Percentiles rank a stretch among this genome's conserved stretches.
These are phyloP conservation scores for Perodicticus potto DNA, from an alignment of 2,797 vertebrate genomes.

Conservation along the genomic window DNA sequence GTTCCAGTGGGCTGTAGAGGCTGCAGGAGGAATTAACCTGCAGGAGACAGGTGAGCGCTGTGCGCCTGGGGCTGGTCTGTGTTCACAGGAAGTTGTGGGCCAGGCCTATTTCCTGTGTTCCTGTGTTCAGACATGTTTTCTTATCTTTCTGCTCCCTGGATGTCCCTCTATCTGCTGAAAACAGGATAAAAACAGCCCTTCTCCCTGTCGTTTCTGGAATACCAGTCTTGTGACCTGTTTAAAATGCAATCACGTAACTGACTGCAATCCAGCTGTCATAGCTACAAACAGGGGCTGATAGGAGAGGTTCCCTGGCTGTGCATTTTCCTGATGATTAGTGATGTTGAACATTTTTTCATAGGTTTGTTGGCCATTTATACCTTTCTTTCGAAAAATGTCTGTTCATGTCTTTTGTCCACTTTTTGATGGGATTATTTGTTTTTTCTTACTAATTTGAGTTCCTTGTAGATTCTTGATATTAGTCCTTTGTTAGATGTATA, in stretches of 20 bases:
- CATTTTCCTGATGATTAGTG: no score
- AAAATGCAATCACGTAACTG: conserved; percentile 22
- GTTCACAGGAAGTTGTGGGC: not conserved
- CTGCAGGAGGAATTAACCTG: not conserved
- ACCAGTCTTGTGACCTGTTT: not conserved
- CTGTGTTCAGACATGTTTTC: not conserved
- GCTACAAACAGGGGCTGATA: not conserved
- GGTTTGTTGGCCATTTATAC: no score
- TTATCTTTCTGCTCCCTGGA: not conserved
- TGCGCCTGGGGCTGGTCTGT: not conserved
- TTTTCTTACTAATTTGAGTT: no score
- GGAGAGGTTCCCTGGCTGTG: not conserved
- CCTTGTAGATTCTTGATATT: no score
- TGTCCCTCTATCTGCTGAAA: conserved; percentile 14
- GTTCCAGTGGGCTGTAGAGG: not conserved
- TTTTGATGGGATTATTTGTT: no score
- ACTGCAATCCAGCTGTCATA: not conserved
- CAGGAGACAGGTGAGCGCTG: not conserved
- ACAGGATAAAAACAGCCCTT: not conserved
- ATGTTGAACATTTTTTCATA: no score
- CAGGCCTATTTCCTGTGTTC: not conserved
- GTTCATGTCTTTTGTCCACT: no score
- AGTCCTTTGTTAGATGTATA: no score
- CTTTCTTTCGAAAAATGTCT: no score
- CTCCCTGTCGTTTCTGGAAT: conserved; percentile 16